Base-by-base conservation (phyloP, 2,113 vertebrate species). In the Origma solitaria region DNA sequence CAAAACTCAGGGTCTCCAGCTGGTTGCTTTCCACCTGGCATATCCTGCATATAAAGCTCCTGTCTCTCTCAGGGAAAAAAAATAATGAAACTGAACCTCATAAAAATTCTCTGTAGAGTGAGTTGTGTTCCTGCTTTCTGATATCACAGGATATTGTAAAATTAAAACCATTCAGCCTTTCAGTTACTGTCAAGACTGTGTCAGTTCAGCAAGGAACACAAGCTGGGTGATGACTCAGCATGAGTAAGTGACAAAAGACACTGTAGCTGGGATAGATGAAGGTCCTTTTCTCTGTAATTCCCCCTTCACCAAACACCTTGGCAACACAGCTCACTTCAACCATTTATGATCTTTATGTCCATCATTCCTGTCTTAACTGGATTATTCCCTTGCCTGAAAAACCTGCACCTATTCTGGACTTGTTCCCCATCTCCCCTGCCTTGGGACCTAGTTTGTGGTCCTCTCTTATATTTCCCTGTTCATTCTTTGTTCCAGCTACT, bases 341-440 rank as follows among this genome's bases (percentile, higher is more conserved):
- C 0, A 0, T 54, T 49, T 28, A 47, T 3, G 4, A 28, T 40
- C 28, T 44, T 72, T 69, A 38, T 61, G 22, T 57, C 45, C 7
- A 3, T 31, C 4, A 40, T 68, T 88, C 47, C 38, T 71, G 15
- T 49, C 40, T 69, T 82, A 61, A 73, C 20, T 21, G 40, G 14
- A 35, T 72, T 79, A 11, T 85, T 84, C 33, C 17, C 82, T 40
- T 64, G 33, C 71, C 68, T 86, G 66, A 90, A 90, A 90, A 80
- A 45, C 4, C 19, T 40, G 24, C 49, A 86, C 8, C 9, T 80
- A 1, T 44, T 25, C 35, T 60, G 18, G 21, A 15, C 9, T 83
- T 61, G 8, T 31, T 60, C 73, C 22, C 13, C 49, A 30, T 44
- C 13, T 85, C 20, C 23, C 11, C 19, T 5, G 1, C 10, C 53